A percentile compares a stretch with the other conserved stretches of the same genome.
Conservation (phyloP, 2,113 vertebrate genomes). For the Canis aureus region DNA sequence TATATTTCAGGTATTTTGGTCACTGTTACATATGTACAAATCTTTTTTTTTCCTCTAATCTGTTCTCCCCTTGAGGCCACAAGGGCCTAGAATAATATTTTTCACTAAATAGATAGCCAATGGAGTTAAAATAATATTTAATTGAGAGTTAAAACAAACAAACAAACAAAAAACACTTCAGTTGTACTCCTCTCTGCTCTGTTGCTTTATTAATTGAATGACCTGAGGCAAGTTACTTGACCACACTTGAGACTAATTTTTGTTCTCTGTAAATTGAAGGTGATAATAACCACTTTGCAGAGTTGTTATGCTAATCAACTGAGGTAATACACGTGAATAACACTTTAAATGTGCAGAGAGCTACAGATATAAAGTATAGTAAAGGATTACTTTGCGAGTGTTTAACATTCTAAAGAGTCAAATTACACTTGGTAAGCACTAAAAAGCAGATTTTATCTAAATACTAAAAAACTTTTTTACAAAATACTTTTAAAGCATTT, state of each 20-base stretch:
- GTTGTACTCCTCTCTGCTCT: not conserved
- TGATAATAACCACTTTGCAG: not conserved
- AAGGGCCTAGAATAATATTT: not conserved
- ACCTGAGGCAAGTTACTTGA: not conserved
- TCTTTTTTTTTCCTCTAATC: not conserved
- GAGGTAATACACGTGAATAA: not conserved
- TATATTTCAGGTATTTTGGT: not conserved
- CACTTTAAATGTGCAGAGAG: not conserved
- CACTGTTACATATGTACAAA: not conserved
- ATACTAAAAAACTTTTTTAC: not conserved
- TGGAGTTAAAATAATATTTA: not conserved
- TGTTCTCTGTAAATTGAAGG: not conserved
- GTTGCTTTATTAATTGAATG: not conserved
- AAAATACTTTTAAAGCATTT: not conserved
- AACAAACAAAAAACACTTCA: not conserved
- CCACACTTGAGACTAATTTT: not conserved
- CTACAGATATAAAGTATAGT: not conserved
- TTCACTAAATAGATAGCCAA: not conserved
- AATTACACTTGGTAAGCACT: not conserved
- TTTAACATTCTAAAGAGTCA: not conserved
- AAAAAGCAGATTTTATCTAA: not conserved
- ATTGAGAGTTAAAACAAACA: not conserved
- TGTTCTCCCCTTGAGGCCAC: not conserved
- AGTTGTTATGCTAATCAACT: not conserved
- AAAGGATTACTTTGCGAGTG: not conserved